phyloP scores from a whole-genome alignment of 2,113 vertebrate species.

The Vulpes vulpes region DNA sequence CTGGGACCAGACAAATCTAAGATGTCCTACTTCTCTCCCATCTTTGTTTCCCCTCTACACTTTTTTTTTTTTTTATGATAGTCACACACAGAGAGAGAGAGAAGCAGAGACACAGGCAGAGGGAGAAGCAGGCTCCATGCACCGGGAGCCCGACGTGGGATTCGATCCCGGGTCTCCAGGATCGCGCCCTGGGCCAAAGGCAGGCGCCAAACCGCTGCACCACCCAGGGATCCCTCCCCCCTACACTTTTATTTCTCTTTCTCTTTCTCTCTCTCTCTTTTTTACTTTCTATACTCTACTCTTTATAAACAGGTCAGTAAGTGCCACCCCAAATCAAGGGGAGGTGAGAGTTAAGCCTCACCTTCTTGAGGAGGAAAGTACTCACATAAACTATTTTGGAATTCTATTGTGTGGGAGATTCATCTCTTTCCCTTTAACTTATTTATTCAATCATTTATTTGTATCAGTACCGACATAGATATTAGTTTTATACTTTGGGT shows the following conservation, averaged over 20 bases:
- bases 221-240: too few species aligned
- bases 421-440: background rate
- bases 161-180: too few species aligned
- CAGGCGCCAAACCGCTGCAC: too few species aligned
- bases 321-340: background rate
- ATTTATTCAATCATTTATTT: background rate
- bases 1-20: too few species aligned
- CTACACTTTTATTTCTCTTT: background rate
- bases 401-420: background rate
- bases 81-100: too few species aligned
- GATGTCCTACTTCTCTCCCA: too few species aligned
- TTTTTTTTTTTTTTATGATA: background rate
- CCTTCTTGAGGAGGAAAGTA: background rate
- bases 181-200: too few species aligned
- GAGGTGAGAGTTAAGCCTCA: background rate
- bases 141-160: too few species aligned
- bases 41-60: background rate
- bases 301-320: background rate
- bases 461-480: background rate
- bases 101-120: too few species aligned
- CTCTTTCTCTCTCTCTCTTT: background rate
- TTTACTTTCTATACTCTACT: background rate
- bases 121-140: too few species aligned
- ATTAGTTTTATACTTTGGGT: background rate
- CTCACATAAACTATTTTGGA: background rate